These are phyloP conservation scores for Cyanoderma ruficeps DNA, from an alignment of 2,113 vertebrate species.

Conservation along the genomic window DNA sequence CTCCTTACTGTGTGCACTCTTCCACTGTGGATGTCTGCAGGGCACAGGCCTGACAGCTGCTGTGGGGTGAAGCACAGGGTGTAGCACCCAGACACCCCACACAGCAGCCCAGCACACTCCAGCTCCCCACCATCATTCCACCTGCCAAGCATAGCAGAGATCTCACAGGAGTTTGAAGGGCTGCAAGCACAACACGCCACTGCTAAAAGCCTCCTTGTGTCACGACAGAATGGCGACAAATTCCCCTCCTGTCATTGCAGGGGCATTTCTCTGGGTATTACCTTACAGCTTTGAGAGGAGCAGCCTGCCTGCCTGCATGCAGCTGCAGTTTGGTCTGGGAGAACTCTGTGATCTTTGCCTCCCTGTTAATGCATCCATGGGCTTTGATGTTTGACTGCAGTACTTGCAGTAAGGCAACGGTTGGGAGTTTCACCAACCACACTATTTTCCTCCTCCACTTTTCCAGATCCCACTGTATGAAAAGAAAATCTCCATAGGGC, in stretches of 20 bases:
- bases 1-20: accelerated
- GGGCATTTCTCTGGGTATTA: not conserved
- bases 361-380: not conserved
- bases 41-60: accelerated
- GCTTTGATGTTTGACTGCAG: not conserved
- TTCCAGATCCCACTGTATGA: not conserved
- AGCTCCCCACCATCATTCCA: not conserved
- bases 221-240: not conserved
- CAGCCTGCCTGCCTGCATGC: not conserved
- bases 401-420: not conserved
- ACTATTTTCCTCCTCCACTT: not conserved
- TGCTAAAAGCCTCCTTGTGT: not conserved
- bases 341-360: not conserved
- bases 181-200: not conserved
- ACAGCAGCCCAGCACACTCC: not conserved
- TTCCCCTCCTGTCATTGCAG: not conserved
- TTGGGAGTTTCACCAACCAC: not conserved
- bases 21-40: not conserved
- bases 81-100: not conserved
- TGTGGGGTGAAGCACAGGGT: not conserved
- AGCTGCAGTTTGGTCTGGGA: not conserved
- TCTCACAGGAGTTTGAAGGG: not conserved
- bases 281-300: not conserved
- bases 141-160: not conserved
- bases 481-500: not conserved